Conservation (phyloP, 2,113 vertebrate genomes). For the Mirounga angustirostris region DNA sequence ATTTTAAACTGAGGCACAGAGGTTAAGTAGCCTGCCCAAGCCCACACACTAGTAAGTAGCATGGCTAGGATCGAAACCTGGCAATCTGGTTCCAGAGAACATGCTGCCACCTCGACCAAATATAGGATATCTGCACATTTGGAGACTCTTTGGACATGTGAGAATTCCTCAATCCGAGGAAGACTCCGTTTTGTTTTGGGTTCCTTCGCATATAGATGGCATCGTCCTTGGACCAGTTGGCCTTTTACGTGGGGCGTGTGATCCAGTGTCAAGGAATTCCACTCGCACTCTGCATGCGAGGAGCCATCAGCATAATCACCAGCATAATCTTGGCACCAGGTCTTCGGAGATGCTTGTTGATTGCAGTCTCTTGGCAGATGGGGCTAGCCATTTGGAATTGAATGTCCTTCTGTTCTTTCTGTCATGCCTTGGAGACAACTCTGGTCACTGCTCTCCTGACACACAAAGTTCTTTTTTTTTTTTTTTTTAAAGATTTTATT, state of each 20-base stretch:
- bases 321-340: rapidly evolving
- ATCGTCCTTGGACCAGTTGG: not conserved
- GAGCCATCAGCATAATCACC: too few relatives aligned
- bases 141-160: not conserved
- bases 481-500: too few relatives aligned
- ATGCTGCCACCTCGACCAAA: not conserved
- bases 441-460: not conserved
- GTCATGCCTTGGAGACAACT: not conserved
- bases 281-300: not conserved
- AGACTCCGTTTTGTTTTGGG: not conserved
- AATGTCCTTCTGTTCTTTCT: not conserved
- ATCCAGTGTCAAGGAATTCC: not conserved
- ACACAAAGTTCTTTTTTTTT: not conserved
- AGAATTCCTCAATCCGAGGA: not conserved
- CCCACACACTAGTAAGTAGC: not conserved
- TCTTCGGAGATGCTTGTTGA: not conserved
- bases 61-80: not conserved
- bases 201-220: not conserved
- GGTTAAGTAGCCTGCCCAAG: not conserved
- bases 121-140: not conserved
- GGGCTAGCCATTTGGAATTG: not conserved
- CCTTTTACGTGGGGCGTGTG: not conserved
- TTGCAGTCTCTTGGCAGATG: not conserved
- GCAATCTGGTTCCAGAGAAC: not conserved
- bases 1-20: not conserved